phyloP scores from a whole-genome alignment of 1,140 invertebrate species.

The Drosophila serrata region DNA sequence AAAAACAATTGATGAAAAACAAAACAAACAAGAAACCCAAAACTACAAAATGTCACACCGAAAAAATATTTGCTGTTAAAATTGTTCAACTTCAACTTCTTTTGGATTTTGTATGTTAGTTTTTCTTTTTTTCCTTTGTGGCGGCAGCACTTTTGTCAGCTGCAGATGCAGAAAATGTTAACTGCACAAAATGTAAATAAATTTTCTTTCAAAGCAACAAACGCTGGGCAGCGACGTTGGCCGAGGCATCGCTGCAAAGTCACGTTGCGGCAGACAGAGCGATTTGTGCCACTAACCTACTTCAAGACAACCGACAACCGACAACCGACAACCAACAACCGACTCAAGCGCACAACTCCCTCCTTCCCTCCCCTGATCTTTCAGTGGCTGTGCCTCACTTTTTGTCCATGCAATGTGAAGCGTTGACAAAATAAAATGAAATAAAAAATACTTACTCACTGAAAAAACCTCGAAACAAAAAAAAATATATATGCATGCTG shows the following conservation, averaged over 20 bases:
- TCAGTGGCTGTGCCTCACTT: conserved; percentile 41
- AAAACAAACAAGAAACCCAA: conserved; percentile 21
- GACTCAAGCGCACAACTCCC: conserved; percentile 18
- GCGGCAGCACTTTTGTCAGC: conserved; percentile 42
- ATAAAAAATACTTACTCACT: conserved; percentile 25
- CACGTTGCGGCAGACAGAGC: conserved; percentile 61
- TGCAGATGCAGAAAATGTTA: conserved; percentile 58
- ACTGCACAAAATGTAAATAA: conserved; percentile 74
- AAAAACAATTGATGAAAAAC: conserved; percentile 15
- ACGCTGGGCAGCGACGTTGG: conserved; percentile 46
- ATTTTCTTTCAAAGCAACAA: conserved; percentile 74
- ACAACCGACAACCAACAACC: conserved; percentile 38
- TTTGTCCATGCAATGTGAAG: conserved; percentile 65
- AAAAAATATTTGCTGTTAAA: conserved; percentile 52
- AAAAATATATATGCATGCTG: conserved; percentile 33
- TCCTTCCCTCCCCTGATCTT: neutral
- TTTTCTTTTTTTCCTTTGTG: conserved; percentile 7
- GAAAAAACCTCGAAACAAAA: conserved; percentile 21
- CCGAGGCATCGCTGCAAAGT: conserved; percentile 42
- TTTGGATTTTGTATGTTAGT: conserved; percentile 10
- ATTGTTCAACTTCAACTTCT: conserved; percentile 31
- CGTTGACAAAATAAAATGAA: conserved; percentile 60
- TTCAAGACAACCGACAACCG: conserved; percentile 59
- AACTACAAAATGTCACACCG: conserved; percentile 44
- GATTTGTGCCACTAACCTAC: conserved; percentile 78